phyloP scores from a whole-genome alignment of 2,888 invertebrate species.

The Tiliacea aurago region DNA sequence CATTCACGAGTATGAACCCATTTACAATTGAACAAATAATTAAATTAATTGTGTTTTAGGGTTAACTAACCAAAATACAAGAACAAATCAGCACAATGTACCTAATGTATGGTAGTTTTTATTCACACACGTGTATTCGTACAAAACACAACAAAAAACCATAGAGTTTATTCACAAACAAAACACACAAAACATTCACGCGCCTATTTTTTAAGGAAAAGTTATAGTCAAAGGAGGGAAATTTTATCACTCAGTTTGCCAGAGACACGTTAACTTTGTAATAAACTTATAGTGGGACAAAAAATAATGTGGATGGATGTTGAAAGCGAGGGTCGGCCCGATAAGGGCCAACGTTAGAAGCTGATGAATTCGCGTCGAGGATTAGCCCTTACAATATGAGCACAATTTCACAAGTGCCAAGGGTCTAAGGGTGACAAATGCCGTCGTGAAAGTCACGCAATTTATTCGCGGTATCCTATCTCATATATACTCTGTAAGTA shows the following conservation, averaged over 20 bases:
- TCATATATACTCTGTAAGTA: constrained; percentile 73
- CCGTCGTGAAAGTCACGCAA: constrained; percentile 79
- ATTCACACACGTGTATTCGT: constrained; percentile 12
- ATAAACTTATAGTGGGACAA: constrained; percentile 73
- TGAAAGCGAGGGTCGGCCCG: constrained; percentile 77
- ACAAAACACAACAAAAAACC: constrained; percentile 29
- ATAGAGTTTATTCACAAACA: constrained; percentile 51
- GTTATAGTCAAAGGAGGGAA: constrained; percentile 58
- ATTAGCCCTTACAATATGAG: constrained; percentile 90
- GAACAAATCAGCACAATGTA: constrained; percentile 5
- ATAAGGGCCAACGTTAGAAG: constrained; percentile 82
- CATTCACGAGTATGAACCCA: too few relatives aligned
- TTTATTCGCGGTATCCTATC: constrained; percentile 79
- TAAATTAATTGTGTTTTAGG: constrained; percentile 3
- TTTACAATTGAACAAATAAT: constrained; percentile 1
- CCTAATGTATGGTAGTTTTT: not conserved
- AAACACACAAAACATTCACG: constrained; percentile 42
- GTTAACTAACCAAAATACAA: not conserved
- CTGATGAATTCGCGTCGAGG: constrained; percentile 86
- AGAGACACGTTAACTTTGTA: constrained; percentile 63
- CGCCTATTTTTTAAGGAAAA: constrained; percentile 52
- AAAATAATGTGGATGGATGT: constrained; percentile 80
- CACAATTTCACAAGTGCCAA: constrained; percentile 86
- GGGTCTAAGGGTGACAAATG: constrained; percentile 85
- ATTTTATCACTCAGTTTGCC: constrained; percentile 60